These are phyloP conservation scores for Myocastor coypus DNA, from an alignment of 2,113 vertebrate genomes.

Conservation along the genomic window DNA sequence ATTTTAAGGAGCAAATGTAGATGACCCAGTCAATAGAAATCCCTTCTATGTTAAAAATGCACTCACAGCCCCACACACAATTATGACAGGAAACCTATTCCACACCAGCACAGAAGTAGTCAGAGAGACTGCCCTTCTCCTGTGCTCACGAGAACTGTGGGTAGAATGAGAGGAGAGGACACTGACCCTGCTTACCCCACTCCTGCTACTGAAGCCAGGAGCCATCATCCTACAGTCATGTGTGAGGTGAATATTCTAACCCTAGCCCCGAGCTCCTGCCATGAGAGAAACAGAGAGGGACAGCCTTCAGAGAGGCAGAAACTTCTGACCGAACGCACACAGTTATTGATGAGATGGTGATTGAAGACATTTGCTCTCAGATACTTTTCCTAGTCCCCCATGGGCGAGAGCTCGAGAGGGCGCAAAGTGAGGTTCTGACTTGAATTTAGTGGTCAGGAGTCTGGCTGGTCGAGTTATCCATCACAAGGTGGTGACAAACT, in stretches of 20 bases:
- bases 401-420: neutral
- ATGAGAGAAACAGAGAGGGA: accelerated
- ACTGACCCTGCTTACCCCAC: accelerated
- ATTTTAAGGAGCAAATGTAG: neutral
- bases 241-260: neutral
- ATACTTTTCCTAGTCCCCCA: neutral
- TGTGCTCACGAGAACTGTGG: no score
- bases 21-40: neutral
- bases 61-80: no score
- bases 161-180: accelerated
- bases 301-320: neutral
- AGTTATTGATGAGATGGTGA: neutral
- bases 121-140: neutral
- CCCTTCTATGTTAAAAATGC: neutral
- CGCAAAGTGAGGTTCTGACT: neutral
- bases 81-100: neutral
- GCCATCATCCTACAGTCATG: accelerated
- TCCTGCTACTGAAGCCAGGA: no score
- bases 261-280: accelerated
- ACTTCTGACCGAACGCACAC: neutral
- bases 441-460: neutral
- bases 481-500: accelerated
- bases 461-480: neutral
- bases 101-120: accelerated
- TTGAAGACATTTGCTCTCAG: neutral